Evolutionary conservation across 1,140 invertebrate genomes (phyloP), one percentile per base, ranked within the genome.

Genomic region (Epicauta chinensis): DNA sequence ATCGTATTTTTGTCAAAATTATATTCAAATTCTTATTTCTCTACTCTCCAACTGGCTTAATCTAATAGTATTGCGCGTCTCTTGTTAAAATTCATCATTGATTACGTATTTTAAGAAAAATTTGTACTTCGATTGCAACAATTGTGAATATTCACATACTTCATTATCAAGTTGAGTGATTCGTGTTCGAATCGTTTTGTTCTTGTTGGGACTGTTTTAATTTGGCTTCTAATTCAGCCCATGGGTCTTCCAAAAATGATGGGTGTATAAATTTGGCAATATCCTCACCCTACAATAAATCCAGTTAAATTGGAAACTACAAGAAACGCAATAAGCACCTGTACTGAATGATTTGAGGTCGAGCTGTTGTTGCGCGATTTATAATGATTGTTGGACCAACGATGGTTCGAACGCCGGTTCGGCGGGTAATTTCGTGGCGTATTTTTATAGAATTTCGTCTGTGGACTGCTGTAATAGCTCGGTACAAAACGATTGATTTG

Each of bases 361-460:
- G 14, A 45, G 31, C 36, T 39, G 6, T 37, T 39, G n/a, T 37
- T 47, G n/a, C 29, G 11, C 34, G 46, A 49, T 29, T 36, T 49
- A 12, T 15, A 31, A 29, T 34, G 31, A 9, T 30, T 13, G n/a
- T 40, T 49, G 12, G 46, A 40, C 38, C 51, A 56, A 11, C 54
- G 40, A 30, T 41, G 40, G 14, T 49, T 40, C 14, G 13, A 40
- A 11, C 43, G 12, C 6, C 32, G 32, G 7, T 46, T 47, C 6
- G 17, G 17, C n/a, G 45, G 35, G 23, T 47, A 56, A 9, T 56
- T 47, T 29, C 44, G n/a, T 2, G 54, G 54, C 11, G 49, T 56
- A 4, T 48, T 51, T 12, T 38, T 46, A 17, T 48, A 37, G 29
- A 45, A 50, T 44, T 37, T 49, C n/a, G 35, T 9, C 10, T 49